phyloP scores from a whole-genome alignment of 2,797 vertebrate species.

The Pseudocheirus occidentalis region DNA sequence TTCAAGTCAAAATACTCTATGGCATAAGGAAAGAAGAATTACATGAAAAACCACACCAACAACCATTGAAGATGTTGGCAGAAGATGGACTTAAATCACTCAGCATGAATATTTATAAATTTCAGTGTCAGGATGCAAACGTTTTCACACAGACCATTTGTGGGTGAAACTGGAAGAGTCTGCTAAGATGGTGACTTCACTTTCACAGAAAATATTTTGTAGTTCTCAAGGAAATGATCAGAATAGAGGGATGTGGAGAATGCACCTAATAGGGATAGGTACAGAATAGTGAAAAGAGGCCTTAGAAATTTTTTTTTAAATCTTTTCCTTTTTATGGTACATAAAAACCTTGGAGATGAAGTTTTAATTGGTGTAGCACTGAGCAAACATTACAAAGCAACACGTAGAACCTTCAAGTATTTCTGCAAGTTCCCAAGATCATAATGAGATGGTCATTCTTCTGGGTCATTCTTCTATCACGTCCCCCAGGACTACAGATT shows the following conservation, averaged over 20 bases:
- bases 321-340: conserved; percentile 12
- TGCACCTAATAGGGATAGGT: conserved; percentile 36
- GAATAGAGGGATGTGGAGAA: conserved; percentile 63
- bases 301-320: conserved; percentile 46
- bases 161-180: background rate
- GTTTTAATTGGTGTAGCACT: background rate
- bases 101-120: conserved; percentile 48
- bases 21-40: background rate
- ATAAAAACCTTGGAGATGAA: conserved; percentile 54
- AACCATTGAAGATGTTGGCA: background rate
- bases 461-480: accelerated
- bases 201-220: conserved; percentile 35
- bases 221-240: background rate
- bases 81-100: conserved; percentile 15
- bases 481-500: background rate
- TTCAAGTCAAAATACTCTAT: background rate
- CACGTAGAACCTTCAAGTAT: conserved; percentile 41
- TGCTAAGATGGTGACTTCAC: conserved; percentile 23
- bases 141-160: conserved; percentile 31
- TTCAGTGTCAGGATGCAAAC: conserved; percentile 26
- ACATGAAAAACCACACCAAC: background rate
- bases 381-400: conserved; percentile 9
- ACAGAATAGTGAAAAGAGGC: background rate
- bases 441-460: conserved; percentile 38
- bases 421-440: conserved; percentile 50